phyloP scores from a whole-genome alignment of 2,113 vertebrate species.

The Lontra canadensis region DNA sequence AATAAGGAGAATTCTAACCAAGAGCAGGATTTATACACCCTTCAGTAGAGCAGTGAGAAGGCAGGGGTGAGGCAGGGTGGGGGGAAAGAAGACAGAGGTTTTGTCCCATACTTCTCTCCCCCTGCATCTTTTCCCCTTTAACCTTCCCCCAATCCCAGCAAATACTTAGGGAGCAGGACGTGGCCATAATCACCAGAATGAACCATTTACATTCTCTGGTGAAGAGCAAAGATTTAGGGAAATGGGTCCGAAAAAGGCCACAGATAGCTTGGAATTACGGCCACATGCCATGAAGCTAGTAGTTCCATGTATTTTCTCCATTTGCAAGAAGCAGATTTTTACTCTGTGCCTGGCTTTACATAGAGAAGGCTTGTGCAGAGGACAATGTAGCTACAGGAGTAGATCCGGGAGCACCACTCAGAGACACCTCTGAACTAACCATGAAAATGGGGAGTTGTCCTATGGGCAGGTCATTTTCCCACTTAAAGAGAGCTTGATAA shows the following conservation, averaged over 20 bases:
- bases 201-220: conserved; percentile 35
- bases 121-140: conserved; percentile 53
- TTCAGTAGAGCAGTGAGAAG: conserved; percentile 81
- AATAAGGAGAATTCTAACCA: conserved; percentile 87
- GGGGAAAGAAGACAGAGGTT: not conserved
- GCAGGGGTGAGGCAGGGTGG: conserved; percentile 25
- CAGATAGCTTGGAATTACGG: not conserved
- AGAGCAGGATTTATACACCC: conserved; percentile 77
- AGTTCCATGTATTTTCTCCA: conserved; percentile 23
- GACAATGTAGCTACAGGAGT: not conserved
- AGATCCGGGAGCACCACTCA: not conserved
- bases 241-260: conserved; percentile 27
- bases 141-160: not conserved
- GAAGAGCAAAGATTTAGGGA: conserved; percentile 46
- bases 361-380: not conserved
- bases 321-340: conserved; percentile 38
- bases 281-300: conserved; percentile 27
- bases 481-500: not conserved
- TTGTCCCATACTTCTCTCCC: conserved; percentile 41
- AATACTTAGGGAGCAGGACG: conserved; percentile 57
- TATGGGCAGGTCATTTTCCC: not conserved
- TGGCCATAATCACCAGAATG: conserved; percentile 40
- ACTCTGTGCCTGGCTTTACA: conserved; percentile 38
- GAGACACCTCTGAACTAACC: not conserved
- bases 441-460: not conserved